Evolutionary conservation across 2,888 invertebrate genomes (phyloP).

Genomic region (Athripsodes cinereus): DNA sequence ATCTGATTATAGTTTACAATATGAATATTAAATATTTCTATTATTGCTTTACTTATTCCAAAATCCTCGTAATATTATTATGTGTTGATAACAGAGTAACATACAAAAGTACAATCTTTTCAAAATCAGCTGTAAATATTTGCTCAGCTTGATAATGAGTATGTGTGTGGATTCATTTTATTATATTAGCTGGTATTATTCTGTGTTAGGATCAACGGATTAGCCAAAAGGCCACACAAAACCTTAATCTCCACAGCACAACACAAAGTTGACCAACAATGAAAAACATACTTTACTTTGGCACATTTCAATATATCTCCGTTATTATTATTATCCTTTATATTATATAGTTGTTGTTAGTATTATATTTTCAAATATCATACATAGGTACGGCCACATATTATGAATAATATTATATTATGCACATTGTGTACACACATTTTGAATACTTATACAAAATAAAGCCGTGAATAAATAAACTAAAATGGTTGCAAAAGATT

Average conservation of each 20-base stretch:
- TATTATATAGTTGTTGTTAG: too few species aligned
- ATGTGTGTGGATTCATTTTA: slow-evolving; percentile 14
- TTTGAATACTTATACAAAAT: slow-evolving; percentile 13
- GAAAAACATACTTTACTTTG: slow-evolving; percentile 7
- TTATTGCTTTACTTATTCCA: too few species aligned
- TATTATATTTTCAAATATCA: too few species aligned
- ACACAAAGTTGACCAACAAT: slow-evolving; percentile 6
- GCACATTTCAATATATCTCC: slow-evolving; percentile 19
- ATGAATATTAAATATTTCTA: too few species aligned
- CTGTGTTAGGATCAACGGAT: slow-evolving; percentile 18
- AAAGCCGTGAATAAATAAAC: slow-evolving; percentile 12
- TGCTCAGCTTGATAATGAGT: slow-evolving; percentile 9
- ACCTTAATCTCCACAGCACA: slow-evolving; percentile 16
- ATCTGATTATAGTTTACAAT: too few species aligned
- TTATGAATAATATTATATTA: not conserved
- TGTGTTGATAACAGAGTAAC: too few species aligned
- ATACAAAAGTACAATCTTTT: too few species aligned
- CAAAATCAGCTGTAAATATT: slow-evolving; percentile 13
- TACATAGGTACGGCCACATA: not conserved
- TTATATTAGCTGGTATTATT: not conserved
- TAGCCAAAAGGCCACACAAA: slow-evolving; percentile 22
- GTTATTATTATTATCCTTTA: slow-evolving; percentile 7
- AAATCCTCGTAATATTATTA: too few species aligned
- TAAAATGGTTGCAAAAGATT: slow-evolving; percentile 9
- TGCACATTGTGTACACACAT: slow-evolving; percentile 3